A percentile compares a stretch with the other conserved stretches of the same genome.
These are phyloP conservation scores for Limosa lapponica DNA, from an alignment of 2,797 vertebrate species.

Conservation along the genomic window DNA sequence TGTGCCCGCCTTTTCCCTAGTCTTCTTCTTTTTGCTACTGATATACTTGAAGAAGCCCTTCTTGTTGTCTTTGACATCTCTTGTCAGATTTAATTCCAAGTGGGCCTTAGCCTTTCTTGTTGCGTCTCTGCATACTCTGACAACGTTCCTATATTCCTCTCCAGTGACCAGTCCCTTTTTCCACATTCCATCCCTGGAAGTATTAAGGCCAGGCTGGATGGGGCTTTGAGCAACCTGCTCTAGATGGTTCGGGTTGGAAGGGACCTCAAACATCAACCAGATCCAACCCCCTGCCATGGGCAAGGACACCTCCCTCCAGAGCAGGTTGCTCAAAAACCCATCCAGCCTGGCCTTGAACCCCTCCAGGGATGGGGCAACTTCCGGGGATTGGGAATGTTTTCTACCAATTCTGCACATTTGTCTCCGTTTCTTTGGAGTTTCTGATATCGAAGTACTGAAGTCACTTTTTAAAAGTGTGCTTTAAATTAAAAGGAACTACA, in stretches of 20 bases:
- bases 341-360: too few relatives aligned
- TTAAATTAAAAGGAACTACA: not conserved
- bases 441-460: not conserved
- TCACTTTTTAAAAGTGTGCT: not conserved
- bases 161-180: not conserved
- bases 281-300: too few relatives aligned
- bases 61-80: not conserved
- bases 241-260: too few relatives aligned
- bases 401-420: not conserved
- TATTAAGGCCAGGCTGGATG: too few relatives aligned
- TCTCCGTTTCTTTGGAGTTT: not conserved
- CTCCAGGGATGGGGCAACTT: too few relatives aligned
- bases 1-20: not conserved
- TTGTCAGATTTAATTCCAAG: not conserved
- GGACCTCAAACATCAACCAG: too few relatives aligned
- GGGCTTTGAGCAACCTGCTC: too few relatives aligned
- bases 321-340: too few relatives aligned
- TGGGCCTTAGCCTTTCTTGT: not conserved
- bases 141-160: not conserved
- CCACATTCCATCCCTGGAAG: not conserved
- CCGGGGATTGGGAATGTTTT: not conserved
- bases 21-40: not conserved
- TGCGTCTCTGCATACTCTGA: not conserved
- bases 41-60: not conserved
- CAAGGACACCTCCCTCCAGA: too few relatives aligned